These are phyloP conservation scores for Apocheima hispidaria DNA, from an alignment of 2,888 invertebrate species.

Conservation along the genomic window DNA sequence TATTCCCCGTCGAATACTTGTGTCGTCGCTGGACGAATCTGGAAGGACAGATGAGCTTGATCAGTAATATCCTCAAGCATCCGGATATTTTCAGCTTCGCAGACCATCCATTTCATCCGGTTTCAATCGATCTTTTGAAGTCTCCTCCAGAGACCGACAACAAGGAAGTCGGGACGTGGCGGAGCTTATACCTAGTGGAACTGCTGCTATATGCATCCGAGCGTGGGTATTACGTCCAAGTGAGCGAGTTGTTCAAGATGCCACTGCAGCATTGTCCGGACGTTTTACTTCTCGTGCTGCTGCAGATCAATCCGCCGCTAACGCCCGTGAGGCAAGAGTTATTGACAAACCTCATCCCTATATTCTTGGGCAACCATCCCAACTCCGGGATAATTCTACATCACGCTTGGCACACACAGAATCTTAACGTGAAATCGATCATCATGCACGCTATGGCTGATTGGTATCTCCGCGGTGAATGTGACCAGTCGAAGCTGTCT, in stretches of 20 bases:
- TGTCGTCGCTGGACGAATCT: conserved; percentile 97
- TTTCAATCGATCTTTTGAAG: conserved; percentile 95
- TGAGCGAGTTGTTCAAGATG: conserved; percentile 95
- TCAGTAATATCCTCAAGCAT: conserved; percentile 94
- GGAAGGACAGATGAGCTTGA: conserved; percentile 96
- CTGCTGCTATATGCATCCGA: conserved; percentile 95
- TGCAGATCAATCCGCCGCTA: conserved; percentile 94
- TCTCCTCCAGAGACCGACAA: conserved; percentile 97
- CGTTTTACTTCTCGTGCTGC: conserved; percentile 94
- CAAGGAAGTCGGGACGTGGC: conserved; percentile 97
- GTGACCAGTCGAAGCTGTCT: conserved; percentile 97
- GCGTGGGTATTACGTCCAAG: conserved; percentile 92
- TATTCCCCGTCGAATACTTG: conserved; percentile 95
- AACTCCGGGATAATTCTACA: conserved; percentile 98
- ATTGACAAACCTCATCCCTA: conserved; percentile 94
- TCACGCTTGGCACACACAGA: conserved; percentile 97
- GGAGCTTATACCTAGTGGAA: conserved; percentile 96
- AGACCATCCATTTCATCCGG: conserved; percentile 95
- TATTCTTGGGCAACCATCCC: conserved; percentile 97
- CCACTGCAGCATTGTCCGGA: conserved; percentile 98
- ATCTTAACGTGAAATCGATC: conserved; percentile 90
- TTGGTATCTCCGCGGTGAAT: conserved; percentile 97
- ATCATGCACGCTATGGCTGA: conserved; percentile 99
- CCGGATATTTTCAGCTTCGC: conserved; percentile 98
- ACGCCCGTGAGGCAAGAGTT: conserved; percentile 94